These are phyloP conservation scores for Pammene fasciana DNA, from an alignment of 2,888 invertebrate genomes.

Conservation along the genomic window DNA sequence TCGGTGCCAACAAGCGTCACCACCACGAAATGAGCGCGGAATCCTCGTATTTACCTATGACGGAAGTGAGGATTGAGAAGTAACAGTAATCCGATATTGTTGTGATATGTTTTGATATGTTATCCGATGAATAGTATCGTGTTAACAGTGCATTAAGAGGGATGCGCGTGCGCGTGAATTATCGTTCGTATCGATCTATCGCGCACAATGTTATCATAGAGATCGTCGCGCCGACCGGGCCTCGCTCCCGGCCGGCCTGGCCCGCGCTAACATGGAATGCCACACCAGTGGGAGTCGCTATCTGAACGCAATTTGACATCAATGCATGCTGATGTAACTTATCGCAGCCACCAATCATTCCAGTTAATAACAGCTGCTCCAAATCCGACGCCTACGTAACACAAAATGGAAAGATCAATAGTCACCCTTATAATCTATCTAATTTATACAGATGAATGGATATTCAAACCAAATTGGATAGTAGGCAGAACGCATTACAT, in stretches of 20 bases:
- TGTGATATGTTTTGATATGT: conserved; percentile 19
- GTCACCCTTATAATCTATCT: conserved; percentile 36
- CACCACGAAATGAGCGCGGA: conserved; percentile 41
- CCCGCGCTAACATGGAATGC: conserved; percentile 48
- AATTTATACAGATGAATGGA: conserved; percentile 29
- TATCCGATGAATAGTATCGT: conserved; percentile 25
- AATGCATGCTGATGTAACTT: conserved; percentile 44
- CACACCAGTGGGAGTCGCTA: conserved; percentile 46
- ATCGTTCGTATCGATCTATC: conserved; percentile 61
- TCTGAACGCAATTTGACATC: conserved; percentile 47
- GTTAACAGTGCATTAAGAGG: conserved; percentile 15
- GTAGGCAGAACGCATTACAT: conserved; percentile 11
- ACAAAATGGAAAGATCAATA: conserved; percentile 33
- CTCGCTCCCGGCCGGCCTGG: conserved; percentile 48
- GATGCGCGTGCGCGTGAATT: conserved; percentile 42
- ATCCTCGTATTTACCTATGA: conserved; percentile 27
- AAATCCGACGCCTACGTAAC: conserved; percentile 37
- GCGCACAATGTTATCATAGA: conserved; percentile 64
- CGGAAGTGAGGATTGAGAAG: conserved; percentile 26
- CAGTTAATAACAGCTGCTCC: conserved; percentile 34
- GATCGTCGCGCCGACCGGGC: conserved; percentile 43
- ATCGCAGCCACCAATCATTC: conserved; percentile 41
- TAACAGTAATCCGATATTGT: conserved; percentile 43
- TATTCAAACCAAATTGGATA: conserved; percentile 24
- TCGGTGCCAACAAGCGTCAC: conserved; percentile 59